These are phyloP conservation scores for Drosophila teissieri DNA, from an alignment of 1,140 invertebrate genomes.

Conservation along the genomic window DNA sequence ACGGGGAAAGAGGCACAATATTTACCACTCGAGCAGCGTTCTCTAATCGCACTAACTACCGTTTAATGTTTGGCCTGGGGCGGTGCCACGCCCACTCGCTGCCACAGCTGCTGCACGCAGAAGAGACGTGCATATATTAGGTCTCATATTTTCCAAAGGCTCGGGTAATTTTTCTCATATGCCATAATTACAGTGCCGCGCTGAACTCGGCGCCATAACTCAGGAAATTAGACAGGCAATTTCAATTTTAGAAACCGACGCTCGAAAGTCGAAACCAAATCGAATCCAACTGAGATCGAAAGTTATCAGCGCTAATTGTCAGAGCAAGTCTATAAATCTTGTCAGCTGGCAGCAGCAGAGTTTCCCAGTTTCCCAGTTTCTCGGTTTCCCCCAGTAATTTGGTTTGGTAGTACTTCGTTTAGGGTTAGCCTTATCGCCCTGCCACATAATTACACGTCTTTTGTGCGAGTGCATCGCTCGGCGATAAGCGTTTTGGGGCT, in stretches of 20 bases:
- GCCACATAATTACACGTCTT: conserved; percentile 62
- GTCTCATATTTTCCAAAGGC: conserved; percentile 44
- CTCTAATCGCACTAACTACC: conserved; percentile 72
- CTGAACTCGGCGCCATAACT: conserved; percentile 64
- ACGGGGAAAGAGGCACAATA: conserved; percentile 33
- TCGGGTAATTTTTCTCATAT: conserved; percentile 61
- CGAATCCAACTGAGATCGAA: conserved; percentile 32
- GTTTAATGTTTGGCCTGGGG: conserved; percentile 65
- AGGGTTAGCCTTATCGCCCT: conserved; percentile 61
- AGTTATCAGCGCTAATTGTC: conserved; percentile 76
- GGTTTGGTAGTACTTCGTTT: neutral
- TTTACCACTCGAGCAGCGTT: conserved; percentile 47
- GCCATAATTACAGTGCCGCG: conserved; percentile 60
- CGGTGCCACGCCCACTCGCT: conserved; percentile 29
- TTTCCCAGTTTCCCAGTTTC: conserved; percentile 4
- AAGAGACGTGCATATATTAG: neutral
- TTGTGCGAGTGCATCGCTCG: conserved; percentile 28
- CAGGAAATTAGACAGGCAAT: conserved; percentile 78
- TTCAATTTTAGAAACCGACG: conserved; percentile 48
- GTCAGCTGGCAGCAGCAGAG: neutral
- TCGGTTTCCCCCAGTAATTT: conserved; percentile 4
- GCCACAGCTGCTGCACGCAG: conserved; percentile 9
- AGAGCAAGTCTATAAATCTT: conserved; percentile 69
- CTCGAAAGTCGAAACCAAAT: conserved; percentile 10
- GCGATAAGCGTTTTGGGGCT: conserved; percentile 66